Conservation (phyloP, 37 sponge, comb jelly and placozoan genomes). For the Petrosia ficiformis region DNA sequence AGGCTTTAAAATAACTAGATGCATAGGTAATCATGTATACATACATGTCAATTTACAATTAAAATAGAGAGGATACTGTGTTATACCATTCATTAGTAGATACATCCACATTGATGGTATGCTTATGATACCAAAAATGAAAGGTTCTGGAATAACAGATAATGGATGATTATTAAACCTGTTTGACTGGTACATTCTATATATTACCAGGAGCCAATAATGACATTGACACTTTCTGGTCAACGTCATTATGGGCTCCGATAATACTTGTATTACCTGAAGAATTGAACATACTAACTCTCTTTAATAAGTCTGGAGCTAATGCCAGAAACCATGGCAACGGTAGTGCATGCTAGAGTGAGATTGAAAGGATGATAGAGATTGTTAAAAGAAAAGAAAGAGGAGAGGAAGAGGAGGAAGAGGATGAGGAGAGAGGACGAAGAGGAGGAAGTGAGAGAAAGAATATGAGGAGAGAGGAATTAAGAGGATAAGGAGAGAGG, state of each 20-base stretch:
- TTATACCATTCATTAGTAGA: constrained; percentile 33
- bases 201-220: too few relatives aligned
- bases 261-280: too few relatives aligned
- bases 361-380: background rate
- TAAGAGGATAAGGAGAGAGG: too few relatives aligned
- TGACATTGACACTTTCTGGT: too few relatives aligned
- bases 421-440: background rate
- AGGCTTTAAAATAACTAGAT: too few relatives aligned
- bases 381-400: background rate
- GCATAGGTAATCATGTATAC: too few relatives aligned
- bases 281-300: constrained; percentile 24
- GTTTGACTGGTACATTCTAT: background rate
- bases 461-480: too few relatives aligned
- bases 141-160: constrained; percentile 10
- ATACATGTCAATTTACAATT: too few relatives aligned
- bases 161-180: background rate
- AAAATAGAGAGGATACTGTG: background rate
- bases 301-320: constrained; percentile 48
- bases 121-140: constrained; percentile 16
- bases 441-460: constrained; percentile 5
- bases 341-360: constrained; percentile 61
- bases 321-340: constrained; percentile 82
- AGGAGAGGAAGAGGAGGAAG: background rate
- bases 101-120: constrained; percentile 79
- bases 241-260: too few relatives aligned